Percentiles rank a stretch among this genome's conserved stretches.
phyloP scores from a whole-genome alignment of 37 sponge, comb jelly and placozoan species.

The Ianthella basta region DNA sequence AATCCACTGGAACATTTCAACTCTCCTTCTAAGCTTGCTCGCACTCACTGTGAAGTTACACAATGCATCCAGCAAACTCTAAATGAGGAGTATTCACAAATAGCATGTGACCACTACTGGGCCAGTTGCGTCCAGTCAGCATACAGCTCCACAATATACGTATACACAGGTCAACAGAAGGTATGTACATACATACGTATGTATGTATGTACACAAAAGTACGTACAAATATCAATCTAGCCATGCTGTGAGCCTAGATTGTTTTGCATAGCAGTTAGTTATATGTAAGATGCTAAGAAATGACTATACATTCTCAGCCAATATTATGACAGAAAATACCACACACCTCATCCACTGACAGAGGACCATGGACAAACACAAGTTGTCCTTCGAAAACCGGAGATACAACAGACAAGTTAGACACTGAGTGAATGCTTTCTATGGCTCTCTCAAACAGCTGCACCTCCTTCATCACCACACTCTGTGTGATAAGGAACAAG shows the following conservation, averaged over 20 bases:
- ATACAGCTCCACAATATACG: neutral
- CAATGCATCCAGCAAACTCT: constrained; percentile 29
- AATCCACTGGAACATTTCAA: constrained; percentile 81
- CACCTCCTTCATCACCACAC: neutral
- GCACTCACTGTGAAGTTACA: constrained; percentile 41
- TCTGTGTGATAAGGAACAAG: neutral
- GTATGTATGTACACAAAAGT: neutral
- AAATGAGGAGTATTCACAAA: neutral
- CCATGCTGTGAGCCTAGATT: too few relatives aligned
- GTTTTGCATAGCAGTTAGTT: too few relatives aligned
- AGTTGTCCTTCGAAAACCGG: neutral
- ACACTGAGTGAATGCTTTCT: neutral
- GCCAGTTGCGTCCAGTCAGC: too few relatives aligned
- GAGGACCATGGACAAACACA: neutral
- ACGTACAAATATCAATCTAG: neutral
- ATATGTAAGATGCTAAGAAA: neutral
- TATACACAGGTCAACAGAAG: neutral
- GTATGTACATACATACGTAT: neutral
- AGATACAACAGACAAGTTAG: neutral
- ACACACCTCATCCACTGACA: constrained; percentile 4
- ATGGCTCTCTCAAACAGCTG: constrained; percentile 7
- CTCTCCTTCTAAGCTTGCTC: constrained; percentile 34
- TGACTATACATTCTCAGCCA: neutral
- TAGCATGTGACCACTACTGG: neutral
- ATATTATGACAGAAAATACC: neutral